phyloP scores from a whole-genome alignment of 2,888 invertebrate genomes.

The Caenorhabditis sp. region DNA sequence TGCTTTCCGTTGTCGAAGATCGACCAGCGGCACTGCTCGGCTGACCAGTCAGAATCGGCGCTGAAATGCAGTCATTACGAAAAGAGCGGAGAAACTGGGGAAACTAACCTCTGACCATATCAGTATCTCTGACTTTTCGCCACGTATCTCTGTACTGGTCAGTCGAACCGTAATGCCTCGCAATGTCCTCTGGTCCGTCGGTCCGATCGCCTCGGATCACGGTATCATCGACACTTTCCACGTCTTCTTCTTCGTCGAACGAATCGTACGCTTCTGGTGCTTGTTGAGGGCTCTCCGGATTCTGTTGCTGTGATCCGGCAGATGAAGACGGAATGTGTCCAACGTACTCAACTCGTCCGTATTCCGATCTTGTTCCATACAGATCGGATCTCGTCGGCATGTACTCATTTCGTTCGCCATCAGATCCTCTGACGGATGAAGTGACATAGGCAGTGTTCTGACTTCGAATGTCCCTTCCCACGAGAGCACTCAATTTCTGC shows the following conservation, averaged over 20 bases:
- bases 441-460: constrained; percentile 52
- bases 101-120: constrained; percentile 52
- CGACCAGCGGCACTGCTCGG: constrained; percentile 48
- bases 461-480: constrained; percentile 60
- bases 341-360: constrained; percentile 54
- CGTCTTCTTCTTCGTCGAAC: constrained; percentile 63
- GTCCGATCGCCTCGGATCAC: constrained; percentile 40
- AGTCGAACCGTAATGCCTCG: constrained; percentile 63
- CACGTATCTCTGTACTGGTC: constrained; percentile 68
- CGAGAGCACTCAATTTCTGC: constrained; percentile 63
- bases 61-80: constrained; percentile 12
- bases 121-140: constrained; percentile 64
- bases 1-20: constrained; percentile 49
- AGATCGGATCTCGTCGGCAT: constrained; percentile 53
- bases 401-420: constrained; percentile 46
- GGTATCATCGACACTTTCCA: constrained; percentile 52
- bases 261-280: constrained; percentile 55
- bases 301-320: constrained; percentile 9
- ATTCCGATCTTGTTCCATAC: constrained; percentile 54
- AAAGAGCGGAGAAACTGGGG: background rate
- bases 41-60: constrained; percentile 35
- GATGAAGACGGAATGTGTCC: constrained; percentile 40
- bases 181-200: constrained; percentile 61
- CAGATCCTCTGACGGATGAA: constrained; percentile 41
- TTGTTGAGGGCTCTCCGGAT: constrained; percentile 15